Base-by-base conservation (phyloP, 1,140 invertebrate species). In the Branchinecta lindahli region DNA sequence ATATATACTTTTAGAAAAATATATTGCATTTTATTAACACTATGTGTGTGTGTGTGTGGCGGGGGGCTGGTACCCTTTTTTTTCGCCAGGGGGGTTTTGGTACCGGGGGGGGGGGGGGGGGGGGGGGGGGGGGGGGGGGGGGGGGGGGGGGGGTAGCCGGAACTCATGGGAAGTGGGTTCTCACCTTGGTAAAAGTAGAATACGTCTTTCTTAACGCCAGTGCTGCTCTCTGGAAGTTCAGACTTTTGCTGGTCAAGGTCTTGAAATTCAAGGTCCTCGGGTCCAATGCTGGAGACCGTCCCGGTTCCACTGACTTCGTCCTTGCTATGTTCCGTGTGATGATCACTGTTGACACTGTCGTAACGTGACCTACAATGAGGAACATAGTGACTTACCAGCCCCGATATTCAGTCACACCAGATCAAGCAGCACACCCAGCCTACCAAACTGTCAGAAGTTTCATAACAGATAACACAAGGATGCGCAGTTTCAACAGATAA, bases 101-200 rank as follows among this genome's bases (percentile, higher is more conserved):
- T n/a, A n/a, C n/a, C n/a, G 33, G 1, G 33, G 2, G 2, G 33
- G 33, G 33, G 33, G 1, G 33, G 33, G 33, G 33, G 33, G 33
- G 33, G 33, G 33, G 5, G 33, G 33, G 33, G 5, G 33, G 33
- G 33, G 1, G 33, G 33, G 33, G 33, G 33, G 33, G 1, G 33
- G 33, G 1, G 33, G 33, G 1, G 33, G 2, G 2, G 33, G 33
- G 33, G 33, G 1, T 33, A 33, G 33, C 33, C 33, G 2, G 33
- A 33, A 33, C 33, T 5, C 33, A 33, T 33, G 33, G 33, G 33
- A 33, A 33, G 33, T 33, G 33, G 33, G 33, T 33, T 33, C 33
- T 2, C 81, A 90, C 89, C 86, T 86, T 94, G 91, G 80, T 93
- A 94, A 77, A 92, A 94, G 76, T 91, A 92, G 78, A 88, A 90